Evolutionary conservation across 2,113 vertebrate genomes (phyloP), one percentile per base, ranked within the genome.

Genomic region (Lepus timidus): DNA sequence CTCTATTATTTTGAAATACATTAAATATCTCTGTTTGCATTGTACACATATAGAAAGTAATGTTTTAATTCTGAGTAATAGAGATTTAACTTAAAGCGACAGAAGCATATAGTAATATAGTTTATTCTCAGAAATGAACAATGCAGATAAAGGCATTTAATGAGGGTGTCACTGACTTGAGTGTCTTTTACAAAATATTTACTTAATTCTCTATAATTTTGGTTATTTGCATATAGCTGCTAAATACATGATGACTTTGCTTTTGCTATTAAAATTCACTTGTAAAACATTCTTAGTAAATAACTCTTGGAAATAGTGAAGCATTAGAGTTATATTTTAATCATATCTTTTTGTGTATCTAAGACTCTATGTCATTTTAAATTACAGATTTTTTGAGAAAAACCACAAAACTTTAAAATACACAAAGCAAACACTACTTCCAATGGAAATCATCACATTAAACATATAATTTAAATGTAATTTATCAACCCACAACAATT

Each of bases 231-330:
- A 44, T n/a, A 87, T n/a, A 3, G 85, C 36, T 88, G 13, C 79
- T 80, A 12, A 16, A 94, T 80, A 85, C 27, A 61, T 23, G 31
- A 27, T 31, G 9, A 62, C 4, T 65, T 14, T 81, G 14, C 13
- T 65, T 74, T 90, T 85, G 12, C 52, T 78, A 9, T 78, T 82
- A 67, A 81, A 82, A 19, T 92, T 62, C 71, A 55, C 6, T 64
- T 80, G 65, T 93, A 51, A 94, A 92, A 70, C 55, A 58, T 55
- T 64, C 22, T 93, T 76, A 88, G 39, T 20, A 61, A 81, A 4
- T 23, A 82, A 58, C n/a, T 71, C 65, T 73, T 90, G 14, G 78
- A 75, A 44, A 27, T 83, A 31, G 7, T 33, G 49, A 39, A 10
- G 19, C 71, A 8, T 74, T 79, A 80, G 55, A 33, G 19, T 83